Evolutionary conservation across 64 coral and sea anemone genomes (phyloP), one percentile per base, ranked within the genome.

Genomic region (Stichodactyla mertensii): DNA sequence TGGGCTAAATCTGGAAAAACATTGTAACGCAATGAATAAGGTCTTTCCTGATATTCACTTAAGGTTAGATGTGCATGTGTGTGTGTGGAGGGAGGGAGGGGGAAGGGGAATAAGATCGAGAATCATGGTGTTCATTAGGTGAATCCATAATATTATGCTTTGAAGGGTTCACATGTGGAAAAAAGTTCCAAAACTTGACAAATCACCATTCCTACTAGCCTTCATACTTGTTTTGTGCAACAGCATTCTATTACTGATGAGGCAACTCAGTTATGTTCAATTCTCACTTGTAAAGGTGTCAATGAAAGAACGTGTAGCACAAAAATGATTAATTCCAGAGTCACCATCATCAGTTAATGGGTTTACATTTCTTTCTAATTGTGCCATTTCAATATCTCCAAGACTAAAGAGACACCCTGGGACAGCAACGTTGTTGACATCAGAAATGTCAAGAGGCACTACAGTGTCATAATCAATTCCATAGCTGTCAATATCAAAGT

Each of bases 261-360:
- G 10, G 61, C 16, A 16, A 64, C 61, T 64, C 57, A 58, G 57
- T 64, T 18, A 16, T 19, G 11, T 2, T 14, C 61, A 14, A 2
- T 64, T 64, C 61, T 19, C 61, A 66, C 16, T 66, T 66, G 18
- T 66, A 0, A 66, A 66, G 14, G 62, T 66, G 10, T 78, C 77
- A 45, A 78, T 78, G 6, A 78, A 10, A 20, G 84, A 66, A 51
- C 61, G 59, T 69, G 61, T 55, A 19, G 24, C 14, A 69, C 84
- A 86, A 52, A 88, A 88, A 78, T 88, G 86, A n/a, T 78, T 58
- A 27, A 88, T 88, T 54, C 86, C 86, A 77, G 67, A 78, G 6
- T 88, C 77, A 8, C 86, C 86, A 88, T 88, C 86, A 88, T 88
- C 86, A 62, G 86, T 88, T 78, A 78, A 79, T 31, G 86, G 86